Evolutionary conservation across 2,888 invertebrate genomes (phyloP), one percentile per base, ranked within the genome.

Genomic region (Embidobia sp.): DNA sequence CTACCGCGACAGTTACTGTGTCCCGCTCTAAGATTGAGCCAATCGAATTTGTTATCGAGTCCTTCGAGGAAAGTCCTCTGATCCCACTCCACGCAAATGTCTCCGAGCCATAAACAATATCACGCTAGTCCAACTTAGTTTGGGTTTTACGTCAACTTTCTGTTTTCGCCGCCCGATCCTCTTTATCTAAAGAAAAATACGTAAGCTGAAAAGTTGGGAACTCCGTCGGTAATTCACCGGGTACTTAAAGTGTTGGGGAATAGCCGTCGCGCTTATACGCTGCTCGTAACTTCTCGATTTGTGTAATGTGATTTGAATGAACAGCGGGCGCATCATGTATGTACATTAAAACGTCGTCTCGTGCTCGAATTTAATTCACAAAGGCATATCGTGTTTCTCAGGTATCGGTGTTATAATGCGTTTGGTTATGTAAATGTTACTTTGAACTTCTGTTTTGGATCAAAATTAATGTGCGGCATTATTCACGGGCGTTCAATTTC

Each of bases 281-380:
- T 22, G 35, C 18, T 46, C 27, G 18, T 29, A 29, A 27, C 27
- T 29, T 11, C 18, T 8, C 19, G 49, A 48, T 40, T 63, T 63
- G 49, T 63, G 29, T 63, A 29, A 49, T 49, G 29, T 16, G 26
- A 49, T 49, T 49, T 49, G 29, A 61, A 63, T 40, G 48, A 63
- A 48, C 35, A 16, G 26, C 37, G 10, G 29, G 7, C 35, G 2
- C n/a, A n/a, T n/a, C n/a, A n/a, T n/a, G 13, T 6, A 11, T 11
- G 55, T 16, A 18, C 19, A 11, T 42, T 42, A 40, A 55, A 42
- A 42, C 18, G 42, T 15, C 6, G 16, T 33, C 22, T 15, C 40
- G 18, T 40, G 29, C 8, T 40, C 16, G 22, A 55, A 35, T 42
- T 55, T 16, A 10, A 42, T 29, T 42, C 55, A 15, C 18, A 29